These are phyloP conservation scores for Phytoseiulus persimilis DNA, from an alignment of 2,888 invertebrate genomes.

Conservation along the genomic window DNA sequence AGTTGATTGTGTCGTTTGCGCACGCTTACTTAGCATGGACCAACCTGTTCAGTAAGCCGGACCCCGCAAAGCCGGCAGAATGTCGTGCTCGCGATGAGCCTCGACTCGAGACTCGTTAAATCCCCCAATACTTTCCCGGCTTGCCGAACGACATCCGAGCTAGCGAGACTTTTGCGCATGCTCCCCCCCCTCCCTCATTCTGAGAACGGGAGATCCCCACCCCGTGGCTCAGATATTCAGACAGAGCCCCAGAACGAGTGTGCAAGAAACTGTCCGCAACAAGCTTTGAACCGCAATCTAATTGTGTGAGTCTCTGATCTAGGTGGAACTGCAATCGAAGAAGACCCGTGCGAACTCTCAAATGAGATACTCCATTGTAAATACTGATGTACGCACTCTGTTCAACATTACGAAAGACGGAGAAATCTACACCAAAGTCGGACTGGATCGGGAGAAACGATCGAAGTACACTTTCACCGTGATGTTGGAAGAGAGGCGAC, in stretches of 20 bases:
- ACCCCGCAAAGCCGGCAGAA: neutral
- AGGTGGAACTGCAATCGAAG: slow-evolving; percentile 46
- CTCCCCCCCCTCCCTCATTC: neutral
- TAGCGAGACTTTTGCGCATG: neutral
- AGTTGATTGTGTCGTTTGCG: neutral
- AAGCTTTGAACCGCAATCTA: no score
- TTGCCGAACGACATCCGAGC: neutral
- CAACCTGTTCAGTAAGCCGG: neutral
- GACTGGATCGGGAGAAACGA: slow-evolving; percentile 47
- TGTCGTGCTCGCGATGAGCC: neutral
- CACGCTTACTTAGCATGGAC: neutral
- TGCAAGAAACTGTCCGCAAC: no score
- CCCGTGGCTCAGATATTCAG: neutral
- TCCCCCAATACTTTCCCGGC: neutral
- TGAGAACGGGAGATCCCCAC: neutral
- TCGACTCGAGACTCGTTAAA: neutral
- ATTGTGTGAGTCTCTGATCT: no score
- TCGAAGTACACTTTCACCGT: slow-evolving; percentile 47
- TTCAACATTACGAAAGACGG: slow-evolving; percentile 54
- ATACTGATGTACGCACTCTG: slow-evolving; percentile 45
- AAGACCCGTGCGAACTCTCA: slow-evolving; percentile 45
- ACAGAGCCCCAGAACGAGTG: neutral
- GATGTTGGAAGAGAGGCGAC: slow-evolving; percentile 47
- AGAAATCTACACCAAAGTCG: slow-evolving; percentile 53
- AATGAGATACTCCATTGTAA: slow-evolving; percentile 46